Percentiles rank a stretch among this genome's conserved stretches.
Conservation (phyloP, 2,888 invertebrate genomes). For the Branchipolynoe longqiensis region DNA sequence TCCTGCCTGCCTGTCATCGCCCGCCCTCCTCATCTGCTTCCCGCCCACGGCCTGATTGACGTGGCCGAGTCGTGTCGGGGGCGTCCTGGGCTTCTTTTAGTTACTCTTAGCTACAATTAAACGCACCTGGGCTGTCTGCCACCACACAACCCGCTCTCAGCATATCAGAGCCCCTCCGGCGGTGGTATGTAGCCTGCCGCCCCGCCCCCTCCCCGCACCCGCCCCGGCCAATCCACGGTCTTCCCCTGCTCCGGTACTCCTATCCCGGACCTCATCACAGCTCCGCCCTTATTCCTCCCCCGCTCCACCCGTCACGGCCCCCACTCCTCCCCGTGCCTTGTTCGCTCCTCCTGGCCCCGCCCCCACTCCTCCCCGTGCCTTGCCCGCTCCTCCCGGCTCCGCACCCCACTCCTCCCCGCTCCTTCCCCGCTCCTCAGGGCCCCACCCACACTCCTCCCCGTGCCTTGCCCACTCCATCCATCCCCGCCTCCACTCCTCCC, state of each 20-base stretch:
- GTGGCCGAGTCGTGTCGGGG: not conserved
- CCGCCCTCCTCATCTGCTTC: not conserved
- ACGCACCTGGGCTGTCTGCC: slow-evolving; percentile 14
- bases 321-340: not conserved
- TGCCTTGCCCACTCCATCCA: not conserved
- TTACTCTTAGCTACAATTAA: slow-evolving; percentile 41
- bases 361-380: not conserved
- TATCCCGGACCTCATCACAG: not conserved
- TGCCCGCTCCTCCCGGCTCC: not conserved
- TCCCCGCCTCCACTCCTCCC: not conserved
- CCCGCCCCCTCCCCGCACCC: not conserved
- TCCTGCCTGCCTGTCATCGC: not conserved
- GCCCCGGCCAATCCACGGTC: not conserved
- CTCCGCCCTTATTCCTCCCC: not conserved
- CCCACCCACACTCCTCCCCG: not conserved
- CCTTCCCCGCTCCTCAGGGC: too few species aligned
- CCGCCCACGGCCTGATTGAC: slow-evolving; percentile 2
- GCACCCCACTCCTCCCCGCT: not conserved
- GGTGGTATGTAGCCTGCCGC: not conserved
- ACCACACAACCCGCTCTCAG: not conserved
- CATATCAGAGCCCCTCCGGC: too few species aligned
- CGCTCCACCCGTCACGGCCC: not conserved
- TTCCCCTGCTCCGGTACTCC: not conserved
- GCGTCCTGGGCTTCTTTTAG: not conserved
- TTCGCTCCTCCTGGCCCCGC: not conserved